Conservation (phyloP, 2,797 vertebrate genomes). For the Platalea minor region DNA sequence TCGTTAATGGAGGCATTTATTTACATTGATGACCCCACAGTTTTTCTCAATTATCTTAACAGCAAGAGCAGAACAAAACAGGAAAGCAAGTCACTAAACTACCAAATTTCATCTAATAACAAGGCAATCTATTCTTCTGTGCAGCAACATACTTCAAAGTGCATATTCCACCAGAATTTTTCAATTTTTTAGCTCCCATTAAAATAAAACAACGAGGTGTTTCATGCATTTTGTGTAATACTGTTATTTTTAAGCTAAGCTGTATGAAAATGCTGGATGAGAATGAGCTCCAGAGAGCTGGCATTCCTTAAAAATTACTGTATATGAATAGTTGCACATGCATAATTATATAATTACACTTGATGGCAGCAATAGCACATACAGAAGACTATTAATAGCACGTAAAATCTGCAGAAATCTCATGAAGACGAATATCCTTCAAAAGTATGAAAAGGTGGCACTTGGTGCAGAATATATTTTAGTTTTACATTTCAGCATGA, state of each 20-base stretch:
- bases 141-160: not conserved
- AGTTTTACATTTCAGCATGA: slow-evolving; percentile 56
- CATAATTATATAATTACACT: slow-evolving; percentile 69
- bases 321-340: slow-evolving; percentile 20
- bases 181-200: not conserved
- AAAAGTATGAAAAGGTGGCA: slow-evolving; percentile 17
- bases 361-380: slow-evolving; percentile 70
- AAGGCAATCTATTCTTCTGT: not conserved
- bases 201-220: not conserved
- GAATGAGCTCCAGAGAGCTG: not conserved
- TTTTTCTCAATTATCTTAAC: not conserved
- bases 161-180: not conserved
- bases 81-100: not conserved
- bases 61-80: not conserved
- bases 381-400: slow-evolving; percentile 52
- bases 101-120: not conserved
- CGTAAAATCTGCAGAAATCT: not conserved
- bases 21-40: not conserved
- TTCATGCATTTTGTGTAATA: not conserved
- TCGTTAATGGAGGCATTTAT: not conserved
- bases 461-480: slow-evolving; percentile 38
- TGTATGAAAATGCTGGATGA: not conserved
- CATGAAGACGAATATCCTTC: slow-evolving; percentile 3
- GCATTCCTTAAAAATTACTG: slow-evolving; percentile 35
- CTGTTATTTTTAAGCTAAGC: not conserved